phyloP scores from a whole-genome alignment of 92 coral and sea anemone genomes.

The Pocillopora grandis region DNA sequence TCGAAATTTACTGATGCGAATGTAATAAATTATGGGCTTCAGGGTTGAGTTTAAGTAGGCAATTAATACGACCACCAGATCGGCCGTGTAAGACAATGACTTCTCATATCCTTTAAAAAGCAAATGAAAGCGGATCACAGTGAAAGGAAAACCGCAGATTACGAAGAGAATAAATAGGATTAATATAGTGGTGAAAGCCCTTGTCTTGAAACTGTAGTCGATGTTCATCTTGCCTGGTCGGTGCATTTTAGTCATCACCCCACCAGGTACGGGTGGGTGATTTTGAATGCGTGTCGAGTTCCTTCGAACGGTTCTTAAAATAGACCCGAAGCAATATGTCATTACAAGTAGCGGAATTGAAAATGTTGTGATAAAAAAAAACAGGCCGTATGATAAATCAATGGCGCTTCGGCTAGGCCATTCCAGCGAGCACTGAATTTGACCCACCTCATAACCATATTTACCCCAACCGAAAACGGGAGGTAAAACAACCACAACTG shows the following conservation, averaged over 20 bases:
- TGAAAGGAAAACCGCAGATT: constrained; percentile 77
- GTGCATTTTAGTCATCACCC: constrained; percentile 85
- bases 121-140: constrained; percentile 60
- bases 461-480: constrained; percentile 91
- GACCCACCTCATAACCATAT: constrained; percentile 70
- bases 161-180: constrained; percentile 83
- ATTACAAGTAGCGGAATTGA: constrained; percentile 74
- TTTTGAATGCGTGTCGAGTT: constrained; percentile 89
- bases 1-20: constrained; percentile 89
- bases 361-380: constrained; percentile 65
- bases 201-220: constrained; percentile 95
- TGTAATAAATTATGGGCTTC: constrained; percentile 91
- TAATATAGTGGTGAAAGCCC: constrained; percentile 95
- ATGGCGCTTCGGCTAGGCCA: constrained; percentile 46
- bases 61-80: constrained; percentile 68
- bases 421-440: constrained; percentile 77
- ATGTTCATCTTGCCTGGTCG: constrained; percentile 95
- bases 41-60: constrained; percentile 87
- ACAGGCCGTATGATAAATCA: constrained; percentile 77
- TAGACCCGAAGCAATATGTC: constrained; percentile 82
- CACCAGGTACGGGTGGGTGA: constrained; percentile 91
- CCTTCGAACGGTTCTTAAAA: constrained; percentile 86
- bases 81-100: constrained; percentile 49
- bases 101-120: constrained; percentile 58
- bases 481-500: constrained; percentile 74